A percentile compares a stretch with the other conserved stretches of the same genome.
Evolutionary conservation across 2,888 invertebrate genomes (phyloP).

Genomic region (Aspidiotus destructor): DNA sequence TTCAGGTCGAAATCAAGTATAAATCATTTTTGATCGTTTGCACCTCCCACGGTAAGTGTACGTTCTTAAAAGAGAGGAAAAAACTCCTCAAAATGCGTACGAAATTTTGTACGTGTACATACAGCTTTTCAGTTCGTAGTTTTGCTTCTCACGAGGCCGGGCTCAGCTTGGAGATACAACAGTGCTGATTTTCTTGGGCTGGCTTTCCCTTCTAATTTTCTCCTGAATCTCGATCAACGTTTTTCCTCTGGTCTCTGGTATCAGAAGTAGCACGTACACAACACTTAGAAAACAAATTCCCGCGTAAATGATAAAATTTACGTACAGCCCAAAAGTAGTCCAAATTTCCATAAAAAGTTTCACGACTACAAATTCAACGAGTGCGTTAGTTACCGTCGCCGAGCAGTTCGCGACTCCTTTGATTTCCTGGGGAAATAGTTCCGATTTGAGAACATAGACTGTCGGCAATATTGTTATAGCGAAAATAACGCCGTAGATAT

Average conservation of each 20-base stretch:
- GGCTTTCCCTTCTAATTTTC: background rate
- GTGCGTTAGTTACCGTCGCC: background rate
- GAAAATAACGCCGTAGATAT: slow-evolving; percentile 13
- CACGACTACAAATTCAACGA: slow-evolving; percentile 6
- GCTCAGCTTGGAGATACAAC: too few relatives aligned
- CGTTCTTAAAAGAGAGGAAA: too few relatives aligned
- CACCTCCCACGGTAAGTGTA: too few relatives aligned
- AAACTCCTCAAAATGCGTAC: too few relatives aligned
- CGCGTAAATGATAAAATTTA: slow-evolving; percentile 13
- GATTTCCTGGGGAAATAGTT: slow-evolving; percentile 19
- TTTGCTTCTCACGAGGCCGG: too few relatives aligned
- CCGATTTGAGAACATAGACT: slow-evolving; percentile 10
- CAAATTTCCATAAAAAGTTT: slow-evolving; percentile 13
- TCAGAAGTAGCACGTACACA: slow-evolving; percentile 10
- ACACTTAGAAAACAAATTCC: background rate
- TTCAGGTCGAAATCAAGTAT: too few relatives aligned
- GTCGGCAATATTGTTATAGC: background rate
- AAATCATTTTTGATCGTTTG: too few relatives aligned
- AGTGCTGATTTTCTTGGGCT: too few relatives aligned
- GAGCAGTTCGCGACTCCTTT: slow-evolving; percentile 13
- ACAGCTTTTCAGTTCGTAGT: too few relatives aligned
- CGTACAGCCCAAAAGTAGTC: slow-evolving; percentile 3
- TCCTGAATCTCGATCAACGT: slow-evolving; percentile 20
- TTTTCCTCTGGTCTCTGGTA: slow-evolving; percentile 19
- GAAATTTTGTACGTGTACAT: too few relatives aligned